Conservation (phyloP, 1,140 invertebrate species). For the Phymorhynchus buccinoides region DNA sequence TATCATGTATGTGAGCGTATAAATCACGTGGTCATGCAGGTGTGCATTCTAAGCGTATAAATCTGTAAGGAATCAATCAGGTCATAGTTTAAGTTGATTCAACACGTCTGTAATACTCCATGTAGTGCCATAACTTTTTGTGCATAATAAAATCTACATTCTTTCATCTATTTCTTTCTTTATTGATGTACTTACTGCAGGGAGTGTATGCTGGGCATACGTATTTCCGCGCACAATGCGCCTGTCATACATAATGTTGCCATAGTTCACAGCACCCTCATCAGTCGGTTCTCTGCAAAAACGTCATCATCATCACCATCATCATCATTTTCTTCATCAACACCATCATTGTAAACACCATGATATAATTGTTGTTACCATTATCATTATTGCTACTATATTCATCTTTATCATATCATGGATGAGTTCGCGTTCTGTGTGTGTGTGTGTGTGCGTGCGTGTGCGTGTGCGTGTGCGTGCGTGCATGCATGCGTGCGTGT, state of each 20-base stretch:
- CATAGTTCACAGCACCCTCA: constrained; percentile 64
- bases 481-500: constrained; percentile 25
- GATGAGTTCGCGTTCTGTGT: background rate
- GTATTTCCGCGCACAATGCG: constrained; percentile 87
- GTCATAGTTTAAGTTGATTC: no score
- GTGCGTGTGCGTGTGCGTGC: background rate
- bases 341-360: background rate
- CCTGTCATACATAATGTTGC: constrained; percentile 88
- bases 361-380: background rate
- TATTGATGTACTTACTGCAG: constrained; percentile 77
- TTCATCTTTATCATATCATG: background rate
- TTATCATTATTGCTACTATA: background rate
- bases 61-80: no score
- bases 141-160: no score
- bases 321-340: background rate
- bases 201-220: constrained; percentile 78
- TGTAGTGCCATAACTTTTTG: no score
- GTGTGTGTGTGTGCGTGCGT: background rate
- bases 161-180: no score
- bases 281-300: constrained; percentile 20
- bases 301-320: background rate
- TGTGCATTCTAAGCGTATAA: background rate
- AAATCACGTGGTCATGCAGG: no score
- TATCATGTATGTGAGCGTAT: no score
- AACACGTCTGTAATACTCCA: no score